Evolutionary conservation across 2,113 vertebrate genomes (phyloP).

Genomic region (Hypomesus transpacificus): DNA sequence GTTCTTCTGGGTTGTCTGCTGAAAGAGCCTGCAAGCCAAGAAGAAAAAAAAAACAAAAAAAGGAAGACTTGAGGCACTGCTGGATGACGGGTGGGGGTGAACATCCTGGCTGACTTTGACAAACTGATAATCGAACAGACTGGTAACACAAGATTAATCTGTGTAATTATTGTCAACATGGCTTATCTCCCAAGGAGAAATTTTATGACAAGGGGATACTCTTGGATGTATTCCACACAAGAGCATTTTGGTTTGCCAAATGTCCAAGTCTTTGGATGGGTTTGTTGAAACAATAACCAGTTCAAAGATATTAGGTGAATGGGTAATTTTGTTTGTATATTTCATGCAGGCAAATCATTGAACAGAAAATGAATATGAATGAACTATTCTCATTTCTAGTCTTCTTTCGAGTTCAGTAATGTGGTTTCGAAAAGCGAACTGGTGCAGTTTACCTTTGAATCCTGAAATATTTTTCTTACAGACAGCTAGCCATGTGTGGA

Average conservation of each 20-base stretch:
- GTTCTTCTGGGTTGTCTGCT: constrained; percentile 43
- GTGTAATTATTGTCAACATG: constrained; percentile 61
- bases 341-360: too few relatives aligned
- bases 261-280: too few relatives aligned
- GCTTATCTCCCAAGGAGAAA: constrained; percentile 54
- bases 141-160: constrained; percentile 67
- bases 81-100: constrained; percentile 42
- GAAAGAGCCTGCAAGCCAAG: constrained; percentile 50
- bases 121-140: constrained; percentile 66
- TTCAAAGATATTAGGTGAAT: not conserved
- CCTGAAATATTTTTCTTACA: not conserved
- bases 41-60: constrained; percentile 46
- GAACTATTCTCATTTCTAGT: too few relatives aligned
- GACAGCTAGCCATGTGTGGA: not conserved
- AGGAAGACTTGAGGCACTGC: constrained; percentile 42
- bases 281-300: too few relatives aligned
- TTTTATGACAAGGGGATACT: constrained; percentile 26
- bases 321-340: too few relatives aligned
- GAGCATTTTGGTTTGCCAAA: constrained; percentile 5
- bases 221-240: constrained; percentile 16
- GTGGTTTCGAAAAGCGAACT: too few relatives aligned
- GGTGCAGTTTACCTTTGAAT: too few relatives aligned
- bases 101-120: constrained; percentile 68
- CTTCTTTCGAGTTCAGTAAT: too few relatives aligned
- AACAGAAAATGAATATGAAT: too few relatives aligned